Evolutionary conservation across 92 coral and sea anemone genomes (phyloP).

Genomic region (Epizoanthus stellaris): DNA sequence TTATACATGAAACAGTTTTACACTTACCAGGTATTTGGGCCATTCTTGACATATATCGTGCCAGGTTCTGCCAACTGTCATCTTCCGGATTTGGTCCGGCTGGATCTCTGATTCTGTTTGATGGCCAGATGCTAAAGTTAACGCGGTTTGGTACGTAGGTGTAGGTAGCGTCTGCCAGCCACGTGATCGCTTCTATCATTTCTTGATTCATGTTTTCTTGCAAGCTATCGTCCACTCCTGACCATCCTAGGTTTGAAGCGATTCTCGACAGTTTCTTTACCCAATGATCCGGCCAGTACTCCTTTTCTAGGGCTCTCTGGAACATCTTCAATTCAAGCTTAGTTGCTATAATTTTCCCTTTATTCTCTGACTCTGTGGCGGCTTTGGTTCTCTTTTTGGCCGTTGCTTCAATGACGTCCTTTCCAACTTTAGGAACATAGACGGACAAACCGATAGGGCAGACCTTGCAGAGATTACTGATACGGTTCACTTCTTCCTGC

Average conservation of each 20-base stretch:
- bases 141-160: not conserved
- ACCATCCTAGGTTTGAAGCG: not conserved
- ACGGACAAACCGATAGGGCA: not conserved
- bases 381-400: not conserved
- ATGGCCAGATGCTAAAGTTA: not conserved
- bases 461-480: not conserved
- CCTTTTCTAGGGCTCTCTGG: not conserved
- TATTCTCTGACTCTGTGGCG: too few relatives aligned
- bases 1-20: too few relatives aligned
- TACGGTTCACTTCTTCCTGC: not conserved
- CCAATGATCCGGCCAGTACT: not conserved
- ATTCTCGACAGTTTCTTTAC: not conserved
- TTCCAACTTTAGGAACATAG: not conserved
- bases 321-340: not conserved
- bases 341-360: not conserved
- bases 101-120: too few relatives aligned
- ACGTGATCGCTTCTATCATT: not conserved
- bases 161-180: conserved; percentile 13
- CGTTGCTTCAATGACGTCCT: not conserved
- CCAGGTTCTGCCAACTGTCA: not conserved
- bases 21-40: conserved; percentile 4
- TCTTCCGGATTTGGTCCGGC: not conserved
- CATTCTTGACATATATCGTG: conserved; percentile 9
- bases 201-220: not conserved
- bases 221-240: not conserved